Conservation (phyloP, 2,113 vertebrate species). For the Columbina picui region DNA sequence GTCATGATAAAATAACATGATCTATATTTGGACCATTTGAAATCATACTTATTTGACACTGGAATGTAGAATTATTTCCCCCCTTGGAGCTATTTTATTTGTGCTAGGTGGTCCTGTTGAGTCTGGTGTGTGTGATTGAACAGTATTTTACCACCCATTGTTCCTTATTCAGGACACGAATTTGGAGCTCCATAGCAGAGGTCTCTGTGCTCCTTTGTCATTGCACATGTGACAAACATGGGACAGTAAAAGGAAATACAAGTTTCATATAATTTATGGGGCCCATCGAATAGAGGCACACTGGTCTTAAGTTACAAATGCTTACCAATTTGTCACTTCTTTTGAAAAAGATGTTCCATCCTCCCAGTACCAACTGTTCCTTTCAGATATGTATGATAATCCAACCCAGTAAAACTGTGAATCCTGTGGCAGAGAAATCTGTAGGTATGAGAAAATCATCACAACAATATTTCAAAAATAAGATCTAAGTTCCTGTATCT, state of each 20-base stretch:
- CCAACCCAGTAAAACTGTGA: slow-evolving; percentile 25
- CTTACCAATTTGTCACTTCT: background rate
- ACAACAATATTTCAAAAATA: background rate
- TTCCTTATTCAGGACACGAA: background rate
- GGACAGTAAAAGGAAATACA: background rate
- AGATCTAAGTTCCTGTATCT: background rate
- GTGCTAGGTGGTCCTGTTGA: background rate
- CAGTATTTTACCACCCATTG: background rate
- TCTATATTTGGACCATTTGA: background rate
- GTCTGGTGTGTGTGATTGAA: background rate
- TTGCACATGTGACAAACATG: background rate
- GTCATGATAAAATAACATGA: background rate
- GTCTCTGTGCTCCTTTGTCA: background rate
- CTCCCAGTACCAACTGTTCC: background rate
- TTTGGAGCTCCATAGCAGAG: background rate
- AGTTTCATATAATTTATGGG: background rate
- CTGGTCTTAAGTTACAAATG: background rate
- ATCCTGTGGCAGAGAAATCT: background rate
- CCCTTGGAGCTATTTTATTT: background rate
- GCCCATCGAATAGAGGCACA: background rate
- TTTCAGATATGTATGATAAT: background rate
- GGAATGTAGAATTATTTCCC: background rate
- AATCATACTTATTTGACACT: background rate
- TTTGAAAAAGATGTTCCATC: slow-evolving; percentile 10
- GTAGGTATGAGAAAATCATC: background rate